These are phyloP conservation scores for Sinonovacula constricta DNA, from an alignment of 1,140 invertebrate genomes.

Conservation along the genomic window DNA sequence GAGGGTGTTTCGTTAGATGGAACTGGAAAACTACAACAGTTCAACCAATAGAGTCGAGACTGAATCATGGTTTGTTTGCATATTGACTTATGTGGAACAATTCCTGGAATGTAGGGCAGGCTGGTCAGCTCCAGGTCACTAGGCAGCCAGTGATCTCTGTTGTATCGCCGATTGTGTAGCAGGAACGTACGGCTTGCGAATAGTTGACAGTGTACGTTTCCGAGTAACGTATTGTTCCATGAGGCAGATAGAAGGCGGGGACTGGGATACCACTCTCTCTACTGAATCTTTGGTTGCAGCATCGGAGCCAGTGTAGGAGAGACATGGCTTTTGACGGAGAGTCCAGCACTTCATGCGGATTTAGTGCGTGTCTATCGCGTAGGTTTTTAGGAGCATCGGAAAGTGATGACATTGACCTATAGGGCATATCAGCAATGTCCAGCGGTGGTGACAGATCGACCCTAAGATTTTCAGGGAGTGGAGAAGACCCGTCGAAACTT, in stretches of 20 bases:
- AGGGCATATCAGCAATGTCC: background rate
- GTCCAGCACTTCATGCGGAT: background rate
- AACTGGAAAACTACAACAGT: background rate
- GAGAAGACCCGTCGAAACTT: background rate
- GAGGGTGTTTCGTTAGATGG: background rate
- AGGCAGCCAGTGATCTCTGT: background rate
- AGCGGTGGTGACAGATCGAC: background rate
- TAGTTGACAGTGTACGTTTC: background rate
- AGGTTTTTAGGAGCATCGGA: no score
- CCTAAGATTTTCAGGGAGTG: background rate
- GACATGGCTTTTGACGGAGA: background rate
- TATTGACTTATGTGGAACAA: no score
- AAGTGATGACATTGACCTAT: background rate
- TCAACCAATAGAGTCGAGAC: background rate
- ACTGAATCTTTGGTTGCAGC: background rate
- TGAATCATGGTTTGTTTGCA: background rate
- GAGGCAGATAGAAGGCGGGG: background rate
- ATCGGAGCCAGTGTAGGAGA: background rate
- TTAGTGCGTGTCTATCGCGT: no score
- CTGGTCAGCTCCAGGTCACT: no score
- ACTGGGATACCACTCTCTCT: background rate
- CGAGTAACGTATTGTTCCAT: background rate
- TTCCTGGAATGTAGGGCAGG: no score
- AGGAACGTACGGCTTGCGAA: background rate
- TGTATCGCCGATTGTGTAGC: background rate